Base-by-base conservation (phyloP, 2,888 invertebrate species). In the Cotesia congregata region DNA sequence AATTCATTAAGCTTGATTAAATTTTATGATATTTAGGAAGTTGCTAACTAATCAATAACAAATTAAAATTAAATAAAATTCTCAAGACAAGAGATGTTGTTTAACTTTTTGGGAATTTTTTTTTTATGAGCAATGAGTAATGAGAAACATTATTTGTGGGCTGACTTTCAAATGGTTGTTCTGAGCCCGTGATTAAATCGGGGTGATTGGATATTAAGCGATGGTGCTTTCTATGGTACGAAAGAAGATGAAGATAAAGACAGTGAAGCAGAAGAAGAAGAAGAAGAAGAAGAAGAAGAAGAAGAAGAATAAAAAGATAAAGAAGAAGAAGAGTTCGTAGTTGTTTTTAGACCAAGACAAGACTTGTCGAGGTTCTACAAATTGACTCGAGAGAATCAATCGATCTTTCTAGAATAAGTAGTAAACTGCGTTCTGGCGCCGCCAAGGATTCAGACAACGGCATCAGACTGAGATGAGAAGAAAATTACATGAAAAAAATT, bases 381-480 rank as follows among this genome's bases (percentile, higher is more conserved):
- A 70, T 70, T 59, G 59, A 70, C 59, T 70, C 70, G 50, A 59
- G 59, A 59, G 30, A 70, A 59, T 6, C 70, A 60, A 70, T 70
- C 60, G 70, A 70, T 70, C 70, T 17, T 15, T 30, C 70, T n/a
- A 59, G 30, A 70, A 70, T 30, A 59, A 70, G 38, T 30, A 30
- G 70, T 59, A 60, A 70, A 70, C 70, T 30, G 30, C n/a, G 70
- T 70, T 70, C 50, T 70, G 20, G 60, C 59, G 70, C 59, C 70
- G 40, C 68, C 68, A 68, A 68, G 40, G 68, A 68, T 41, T 68
- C 12, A 50, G 62, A 62, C 62, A 17, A 70, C 30, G 59, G n/a
- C 3, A 20, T n/a, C 59, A 70, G 59, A 38, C 70, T 30, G 38
- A 30, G 70, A 70, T 70, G 70, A 70, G 50, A 59, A 70, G 70